phyloP scores from a whole-genome alignment of 2,797 vertebrate species.

The Stomatorhinus walkeri region DNA sequence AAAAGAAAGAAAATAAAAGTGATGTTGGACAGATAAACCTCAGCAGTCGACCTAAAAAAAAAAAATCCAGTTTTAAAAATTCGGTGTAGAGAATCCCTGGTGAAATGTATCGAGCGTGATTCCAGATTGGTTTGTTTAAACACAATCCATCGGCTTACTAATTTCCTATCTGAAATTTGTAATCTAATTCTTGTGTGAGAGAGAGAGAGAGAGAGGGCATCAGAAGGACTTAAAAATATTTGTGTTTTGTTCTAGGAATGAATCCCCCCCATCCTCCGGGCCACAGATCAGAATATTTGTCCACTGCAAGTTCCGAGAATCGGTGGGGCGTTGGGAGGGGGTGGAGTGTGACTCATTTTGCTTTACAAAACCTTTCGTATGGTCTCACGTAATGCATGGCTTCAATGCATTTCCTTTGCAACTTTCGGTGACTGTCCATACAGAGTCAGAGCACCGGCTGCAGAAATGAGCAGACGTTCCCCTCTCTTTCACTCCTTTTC shows the following conservation, averaged over 20 bases:
- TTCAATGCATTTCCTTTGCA: slow-evolving; percentile 57
- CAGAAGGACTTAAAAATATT: slow-evolving; percentile 32
- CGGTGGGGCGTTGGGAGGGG: slow-evolving; percentile 21
- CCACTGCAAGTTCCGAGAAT: slow-evolving; percentile 51
- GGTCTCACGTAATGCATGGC: slow-evolving; percentile 51
- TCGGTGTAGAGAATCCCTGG: slow-evolving; percentile 41
- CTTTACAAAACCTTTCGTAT: slow-evolving; percentile 53
- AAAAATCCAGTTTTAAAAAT: neutral
- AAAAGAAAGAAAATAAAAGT: slow-evolving; percentile 54
- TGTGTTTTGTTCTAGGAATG: slow-evolving; percentile 41
- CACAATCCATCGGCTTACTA: slow-evolving; percentile 45
- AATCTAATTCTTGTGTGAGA: slow-evolving; percentile 37
- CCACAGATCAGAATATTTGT: slow-evolving; percentile 45
- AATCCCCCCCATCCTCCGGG: slow-evolving; percentile 35
- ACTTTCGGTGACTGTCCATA: slow-evolving; percentile 52
- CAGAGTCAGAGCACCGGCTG: slow-evolving; percentile 37
- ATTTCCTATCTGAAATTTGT: slow-evolving; percentile 37
- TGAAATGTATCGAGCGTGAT: slow-evolving; percentile 50
- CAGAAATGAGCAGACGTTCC: slow-evolving; percentile 45
- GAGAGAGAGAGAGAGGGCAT: slow-evolving; percentile 36
- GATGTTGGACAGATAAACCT: slow-evolving; percentile 51
- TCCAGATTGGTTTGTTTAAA: slow-evolving; percentile 46
- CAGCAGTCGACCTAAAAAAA: slow-evolving; percentile 57
- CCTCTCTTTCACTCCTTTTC: slow-evolving; percentile 43
- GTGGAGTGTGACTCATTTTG: slow-evolving; percentile 55